Evolutionary conservation across 2,113 vertebrate species (phyloP), one percentile per base, ranked within the genome.

Genomic region (Aphelocoma coerulescens): DNA sequence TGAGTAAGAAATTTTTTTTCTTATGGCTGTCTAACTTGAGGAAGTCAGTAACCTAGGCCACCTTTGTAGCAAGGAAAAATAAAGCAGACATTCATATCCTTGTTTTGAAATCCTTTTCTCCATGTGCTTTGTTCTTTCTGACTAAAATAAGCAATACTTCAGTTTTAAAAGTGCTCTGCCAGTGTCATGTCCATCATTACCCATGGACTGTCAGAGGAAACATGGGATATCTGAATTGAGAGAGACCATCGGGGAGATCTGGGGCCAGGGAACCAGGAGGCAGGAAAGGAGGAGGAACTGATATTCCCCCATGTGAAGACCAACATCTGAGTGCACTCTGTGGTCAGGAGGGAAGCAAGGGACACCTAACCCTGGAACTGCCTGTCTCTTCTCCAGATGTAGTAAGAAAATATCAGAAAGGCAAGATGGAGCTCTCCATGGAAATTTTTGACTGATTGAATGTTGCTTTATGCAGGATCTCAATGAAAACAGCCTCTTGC

Each of bases 271-370:
- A 77, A 20, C 28, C 12, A 55, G 13, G 21, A 7, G 19, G 7
- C 32, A 61, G 51, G 11, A 78, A 13, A 39, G 22, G 41, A 55
- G 28, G 24, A 41, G 4, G 32, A 83, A 63, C 10, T 68, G 68
- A 18, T 55, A 44, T 30, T 80, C 19, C 22, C 3, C 2, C 0
- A 2, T 51, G 5, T 44, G 7, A 69, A 26, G 33, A 49, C 62
- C 17, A 59, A 19, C 7, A 20, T 63, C n/a, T 9, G 1, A 48
- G 23, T 20, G 18, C 11, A 14, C 20, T 77, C 35, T 78, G 44
- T 55, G n/a, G 54, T 63, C n/a, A 39, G 67, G 22, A 79, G 57
- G 10, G 10, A 86, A 39, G 46, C 0, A 0, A 23, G 41, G 14
- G 32, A 51, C 43, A 39, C 27, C 24, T 63, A 68, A 77, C 19